These are phyloP conservation scores for Diacarnus erythraeanus DNA, from an alignment of 37 sponge, comb jelly and placozoan genomes.

Conservation along the genomic window DNA sequence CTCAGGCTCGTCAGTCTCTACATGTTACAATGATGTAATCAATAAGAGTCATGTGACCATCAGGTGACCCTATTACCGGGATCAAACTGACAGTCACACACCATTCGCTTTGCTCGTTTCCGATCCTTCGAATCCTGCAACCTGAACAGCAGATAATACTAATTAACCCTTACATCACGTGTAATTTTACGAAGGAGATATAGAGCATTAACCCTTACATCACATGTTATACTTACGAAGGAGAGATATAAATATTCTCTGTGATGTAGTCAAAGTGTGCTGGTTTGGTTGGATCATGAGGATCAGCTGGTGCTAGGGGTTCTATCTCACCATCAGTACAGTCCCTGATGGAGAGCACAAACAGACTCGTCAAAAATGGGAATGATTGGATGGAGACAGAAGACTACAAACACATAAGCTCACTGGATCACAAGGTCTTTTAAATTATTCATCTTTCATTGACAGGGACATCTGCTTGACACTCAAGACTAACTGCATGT, in stretches of 20 bases:
- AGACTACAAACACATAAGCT: no score
- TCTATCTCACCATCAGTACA: slow-evolving; percentile 30
- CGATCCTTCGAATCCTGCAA: slow-evolving; percentile 46
- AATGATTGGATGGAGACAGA: no score
- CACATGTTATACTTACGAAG: neutral
- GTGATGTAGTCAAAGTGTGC: slow-evolving; percentile 83
- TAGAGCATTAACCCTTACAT: neutral
- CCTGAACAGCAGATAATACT: slow-evolving; percentile 5
- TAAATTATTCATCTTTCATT: no score
- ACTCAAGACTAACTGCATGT: no score
- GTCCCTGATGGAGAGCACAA: neutral
- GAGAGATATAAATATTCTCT: slow-evolving; percentile 81
- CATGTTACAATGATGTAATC: neutral
- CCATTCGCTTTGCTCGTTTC: slow-evolving; percentile 90
- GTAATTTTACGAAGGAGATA: neutral
- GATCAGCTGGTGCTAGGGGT: slow-evolving; percentile 66
- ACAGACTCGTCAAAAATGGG: no score
- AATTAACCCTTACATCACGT: neutral
- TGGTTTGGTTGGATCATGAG: slow-evolving; percentile 48
- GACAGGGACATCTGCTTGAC: no score
- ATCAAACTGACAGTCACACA: slow-evolving; percentile 92
- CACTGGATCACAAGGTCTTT: no score
- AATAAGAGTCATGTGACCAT: slow-evolving; percentile 6
- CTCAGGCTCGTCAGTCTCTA: slow-evolving; percentile 68
- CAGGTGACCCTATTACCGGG: slow-evolving; percentile 48